Percentiles rank a stretch among this genome's conserved stretches.
phyloP scores from a whole-genome alignment of 2,113 vertebrate genomes.

The Silurus asotus region DNA sequence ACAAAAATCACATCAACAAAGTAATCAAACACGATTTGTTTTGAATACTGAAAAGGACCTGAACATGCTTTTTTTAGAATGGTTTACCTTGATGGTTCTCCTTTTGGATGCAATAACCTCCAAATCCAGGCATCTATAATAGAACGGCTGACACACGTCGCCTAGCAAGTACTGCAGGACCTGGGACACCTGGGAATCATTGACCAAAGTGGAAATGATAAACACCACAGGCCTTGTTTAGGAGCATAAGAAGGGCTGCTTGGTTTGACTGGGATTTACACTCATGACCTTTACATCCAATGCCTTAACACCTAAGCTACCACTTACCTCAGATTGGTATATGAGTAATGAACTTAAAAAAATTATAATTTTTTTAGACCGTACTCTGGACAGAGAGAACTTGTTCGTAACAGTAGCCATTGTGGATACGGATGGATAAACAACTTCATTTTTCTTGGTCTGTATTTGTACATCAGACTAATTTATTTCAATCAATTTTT shows the following conservation, averaged over 20 bases:
- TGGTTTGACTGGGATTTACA: no score
- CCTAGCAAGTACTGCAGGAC: constrained; percentile 79
- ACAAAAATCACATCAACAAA: background rate
- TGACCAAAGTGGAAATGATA: background rate
- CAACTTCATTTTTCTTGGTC: no score
- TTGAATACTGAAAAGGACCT: background rate
- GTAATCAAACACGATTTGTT: background rate
- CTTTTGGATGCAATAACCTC: constrained; percentile 52
- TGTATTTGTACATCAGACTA: no score
- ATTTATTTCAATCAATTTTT: no score
- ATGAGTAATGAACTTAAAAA: no score
- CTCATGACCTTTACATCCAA: no score
- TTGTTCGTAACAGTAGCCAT: background rate
- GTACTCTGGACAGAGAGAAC: background rate
- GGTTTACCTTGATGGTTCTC: constrained; percentile 64
- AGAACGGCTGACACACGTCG: constrained; percentile 77
- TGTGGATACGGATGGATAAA: background rate
- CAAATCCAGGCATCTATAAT: constrained; percentile 58
- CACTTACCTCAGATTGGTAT: no score
- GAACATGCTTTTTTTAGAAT: background rate
- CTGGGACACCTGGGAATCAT: constrained; percentile 66
- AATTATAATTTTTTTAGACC: no score
- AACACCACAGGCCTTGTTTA: no score
- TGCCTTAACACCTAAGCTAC: no score
- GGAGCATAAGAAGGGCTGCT: no score